These are phyloP conservation scores for Tribolium madens DNA, from an alignment of 1,140 invertebrate genomes.

Conservation along the genomic window DNA sequence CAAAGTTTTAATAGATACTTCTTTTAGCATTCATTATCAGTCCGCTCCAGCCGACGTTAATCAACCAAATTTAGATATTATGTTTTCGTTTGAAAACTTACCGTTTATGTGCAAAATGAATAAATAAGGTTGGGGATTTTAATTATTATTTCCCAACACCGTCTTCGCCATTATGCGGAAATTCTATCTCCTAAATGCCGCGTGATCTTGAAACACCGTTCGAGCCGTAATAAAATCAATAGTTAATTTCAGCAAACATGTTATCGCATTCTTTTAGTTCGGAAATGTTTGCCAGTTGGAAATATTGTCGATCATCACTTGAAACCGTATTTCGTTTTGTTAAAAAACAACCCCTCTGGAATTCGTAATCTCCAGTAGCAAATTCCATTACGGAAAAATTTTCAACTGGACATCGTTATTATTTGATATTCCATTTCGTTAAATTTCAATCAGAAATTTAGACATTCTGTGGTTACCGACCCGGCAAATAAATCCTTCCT, in stretches of 20 bases:
- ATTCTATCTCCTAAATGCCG: constrained; percentile 38
- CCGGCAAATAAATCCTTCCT: constrained; percentile 20
- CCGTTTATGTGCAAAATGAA: constrained; percentile 56
- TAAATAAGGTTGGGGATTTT: constrained; percentile 59
- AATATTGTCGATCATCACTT: constrained; percentile 46
- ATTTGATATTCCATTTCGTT: constrained; percentile 58
- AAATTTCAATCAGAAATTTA: constrained; percentile 57
- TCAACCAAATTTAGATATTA: constrained; percentile 64
- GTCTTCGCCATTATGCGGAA: constrained; percentile 41
- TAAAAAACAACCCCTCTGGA: constrained; percentile 53
- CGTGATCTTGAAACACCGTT: constrained; percentile 19
- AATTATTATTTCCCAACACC: constrained; percentile 58
- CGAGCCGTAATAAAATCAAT: constrained; percentile 3
- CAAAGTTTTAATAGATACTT: constrained; percentile 66
- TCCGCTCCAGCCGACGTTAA: constrained; percentile 59
- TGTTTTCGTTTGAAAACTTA: constrained; percentile 57
- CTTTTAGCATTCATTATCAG: constrained; percentile 66
- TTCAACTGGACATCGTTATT: constrained; percentile 57
- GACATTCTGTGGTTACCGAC: constrained; percentile 44
- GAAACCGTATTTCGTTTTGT: constrained; percentile 48
- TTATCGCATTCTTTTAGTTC: constrained; percentile 30
- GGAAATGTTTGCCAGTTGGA: constrained; percentile 28
- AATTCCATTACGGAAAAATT: constrained; percentile 57
- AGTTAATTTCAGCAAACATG: constrained; percentile 29
- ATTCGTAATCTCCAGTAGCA: constrained; percentile 57